Percentiles rank a stretch among this genome's conserved stretches.
Conservation (phyloP, 2,113 vertebrate species). For the Hirundichthys speculiger region DNA sequence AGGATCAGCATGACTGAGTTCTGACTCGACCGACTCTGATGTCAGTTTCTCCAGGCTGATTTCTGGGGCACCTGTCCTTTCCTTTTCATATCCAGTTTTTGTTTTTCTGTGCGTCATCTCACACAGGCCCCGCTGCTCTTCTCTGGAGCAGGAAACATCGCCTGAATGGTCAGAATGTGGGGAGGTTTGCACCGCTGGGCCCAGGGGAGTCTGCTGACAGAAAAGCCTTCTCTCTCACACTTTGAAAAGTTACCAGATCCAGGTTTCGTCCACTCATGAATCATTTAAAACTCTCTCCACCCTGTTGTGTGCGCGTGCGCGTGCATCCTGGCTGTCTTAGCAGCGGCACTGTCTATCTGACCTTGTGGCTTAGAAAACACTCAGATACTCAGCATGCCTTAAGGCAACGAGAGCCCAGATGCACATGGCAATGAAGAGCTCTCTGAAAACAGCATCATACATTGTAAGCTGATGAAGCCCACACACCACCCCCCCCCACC, state of each 20-base stretch:
- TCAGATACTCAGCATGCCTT: constrained; percentile 40
- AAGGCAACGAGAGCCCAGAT: constrained; percentile 26
- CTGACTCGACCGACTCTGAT: no score
- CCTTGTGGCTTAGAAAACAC: constrained; percentile 52
- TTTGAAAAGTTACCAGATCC: constrained; percentile 55
- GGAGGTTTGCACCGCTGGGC: no score
- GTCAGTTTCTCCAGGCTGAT: neutral
- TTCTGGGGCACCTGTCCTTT: neutral
- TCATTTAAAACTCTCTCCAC: constrained; percentile 41
- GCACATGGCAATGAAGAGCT: constrained; percentile 1
- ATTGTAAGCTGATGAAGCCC: constrained; percentile 8
- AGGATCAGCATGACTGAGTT: no score
- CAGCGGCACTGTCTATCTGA: constrained; percentile 37
- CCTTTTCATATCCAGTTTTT: neutral
- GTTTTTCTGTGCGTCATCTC: neutral
- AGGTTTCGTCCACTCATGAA: constrained; percentile 55
- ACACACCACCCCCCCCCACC: no score
- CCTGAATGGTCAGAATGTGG: constrained; percentile 16
- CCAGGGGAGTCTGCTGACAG: constrained; percentile 28
- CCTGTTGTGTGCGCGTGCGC: constrained; percentile 10
- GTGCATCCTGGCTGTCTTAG: constrained; percentile 15
- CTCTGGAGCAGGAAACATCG: constrained; percentile 18
- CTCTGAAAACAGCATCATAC: constrained; percentile 22
- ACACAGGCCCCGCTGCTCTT: neutral
- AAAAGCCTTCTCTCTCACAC: constrained; percentile 32